Base-by-base conservation (phyloP, 2,888 invertebrate species). In the Ornithoptera alexandrae region DNA sequence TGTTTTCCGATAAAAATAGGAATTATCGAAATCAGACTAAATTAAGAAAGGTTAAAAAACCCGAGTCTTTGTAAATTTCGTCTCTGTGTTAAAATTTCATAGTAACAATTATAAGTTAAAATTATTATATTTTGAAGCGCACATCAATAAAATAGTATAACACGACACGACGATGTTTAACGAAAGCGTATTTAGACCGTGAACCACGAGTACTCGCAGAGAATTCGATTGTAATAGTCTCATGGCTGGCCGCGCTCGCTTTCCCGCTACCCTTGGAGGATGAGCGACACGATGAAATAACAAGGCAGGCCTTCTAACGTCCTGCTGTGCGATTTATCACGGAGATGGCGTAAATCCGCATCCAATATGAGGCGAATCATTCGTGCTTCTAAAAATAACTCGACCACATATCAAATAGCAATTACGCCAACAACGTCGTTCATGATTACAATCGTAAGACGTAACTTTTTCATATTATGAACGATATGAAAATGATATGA, bases 201-300 rank as follows among this genome's bases (percentile, higher is more conserved):
- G 87, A 87, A 86, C 86, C 87, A 88, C 86, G 89, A 89, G 79
- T 85, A 84, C 84, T 87, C 85, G 84, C 82, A 81, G 82, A 80
- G 83, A 82, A 87, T 88, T 84, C 81, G 85, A 86, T 87, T 86
- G 84, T 85, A 83, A 86, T 84, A 81, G 82, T 78, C 76, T 80
- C 84, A 87, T 80, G 87, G 85, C 79, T 87, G 81, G 83, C 80
- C 80, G 88, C 81, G 76, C 77, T 77, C 80, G 80, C 63, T 53
- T 73, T 78, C 77, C 75, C 75, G 77, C 74, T 57, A 36, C 68
- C 70, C 73, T 77, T n/a, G 83, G 79, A 79, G 88, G 88, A 89
- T 88, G 86, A 87, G 83, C 85, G 84, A 83, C 84, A 81, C 81
- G 79, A 76, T 72, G 71, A 79, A 84, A 84, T 86, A 81, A 84